Conservation (phyloP, 1,140 invertebrate species). For the Charaxes varanes region DNA sequence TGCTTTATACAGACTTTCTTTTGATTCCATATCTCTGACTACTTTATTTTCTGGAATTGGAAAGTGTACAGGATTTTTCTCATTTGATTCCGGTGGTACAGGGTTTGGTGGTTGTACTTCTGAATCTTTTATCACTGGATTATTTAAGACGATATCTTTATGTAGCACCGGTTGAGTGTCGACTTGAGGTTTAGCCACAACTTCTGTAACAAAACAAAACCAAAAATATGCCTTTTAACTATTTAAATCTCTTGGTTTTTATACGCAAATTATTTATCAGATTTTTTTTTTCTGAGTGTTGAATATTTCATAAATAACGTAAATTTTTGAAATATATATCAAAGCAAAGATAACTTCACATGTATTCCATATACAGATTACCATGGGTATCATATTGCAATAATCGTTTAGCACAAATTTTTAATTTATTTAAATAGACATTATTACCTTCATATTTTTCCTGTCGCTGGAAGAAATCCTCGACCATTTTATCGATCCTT, state of each 20-base stretch:
- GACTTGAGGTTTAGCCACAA: slow-evolving; percentile 24
- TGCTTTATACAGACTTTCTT: slow-evolving; percentile 26
- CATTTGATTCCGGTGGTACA: slow-evolving; percentile 52
- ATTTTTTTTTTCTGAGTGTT: background rate
- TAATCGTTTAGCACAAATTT: no score
- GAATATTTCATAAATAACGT: background rate
- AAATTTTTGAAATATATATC: no score
- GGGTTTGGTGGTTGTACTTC: slow-evolving; percentile 66
- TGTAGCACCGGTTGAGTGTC: slow-evolving; percentile 13
- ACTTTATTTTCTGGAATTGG: slow-evolving; percentile 7
- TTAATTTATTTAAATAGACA: no score
- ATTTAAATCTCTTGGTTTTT: no score
- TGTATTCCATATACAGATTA: no score
- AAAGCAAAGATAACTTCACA: no score
- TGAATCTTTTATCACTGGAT: slow-evolving; percentile 47
- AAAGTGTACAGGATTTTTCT: slow-evolving; percentile 19
- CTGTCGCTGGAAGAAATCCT: slow-evolving; percentile 55
- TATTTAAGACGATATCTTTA: slow-evolving; percentile 19
- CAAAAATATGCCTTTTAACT: no score
- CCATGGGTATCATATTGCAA: no score
- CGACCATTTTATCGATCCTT: slow-evolving; percentile 63
- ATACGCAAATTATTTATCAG: no score
- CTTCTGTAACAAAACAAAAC: slow-evolving; percentile 21
- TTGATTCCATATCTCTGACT: slow-evolving; percentile 17
- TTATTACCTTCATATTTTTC: slow-evolving; percentile 38